Evolutionary conservation across 2,888 invertebrate genomes (phyloP), one percentile per base, ranked within the genome.

Genomic region (Criorhina ranunculi): DNA sequence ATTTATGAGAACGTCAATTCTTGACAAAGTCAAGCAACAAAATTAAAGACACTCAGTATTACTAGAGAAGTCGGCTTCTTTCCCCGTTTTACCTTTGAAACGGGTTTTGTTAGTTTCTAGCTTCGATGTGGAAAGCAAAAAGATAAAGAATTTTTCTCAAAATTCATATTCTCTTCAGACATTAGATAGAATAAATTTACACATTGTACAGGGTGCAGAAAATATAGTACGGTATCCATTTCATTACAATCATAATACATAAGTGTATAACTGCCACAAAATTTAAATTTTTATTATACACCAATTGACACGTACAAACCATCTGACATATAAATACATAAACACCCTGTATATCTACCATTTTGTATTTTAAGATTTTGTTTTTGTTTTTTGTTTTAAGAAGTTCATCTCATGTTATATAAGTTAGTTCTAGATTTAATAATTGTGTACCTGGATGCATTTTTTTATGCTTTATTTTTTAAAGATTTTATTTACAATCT

Each of bases 371-470:
- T 66, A 66, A 51, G 66, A 11, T 51, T 59, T 70, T n/a, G n/a
- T n/a, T n/a, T n/a, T n/a, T n/a, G n/a, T n/a, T n/a, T n/a, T n/a
- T n/a, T n/a, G 33, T 49, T n/a, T 53, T n/a, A 31, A 51, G 51
- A 49, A 53, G 31, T 37, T 51, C 12, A 31, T 7, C 49, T 37
- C 46, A 64, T 64, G 35, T 59, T 31, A 51, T 60, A 60, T 72
- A 72, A 60, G 60, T 64, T 76, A 66, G 66, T 76, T 59, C 42
- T 69, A 69, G 42, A 35, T 51, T 42, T 51, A 59, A 31, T 6
- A 53, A 60, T 60, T 69, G 33, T 72, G 82, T 82, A 82, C 82
- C 77, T 82, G 82, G 49, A 69, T 75, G 62, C 60, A 76, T 62
- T 76, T 49, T 69, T 70, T 64, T 78, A 46, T 59, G 57, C 67